Percentiles rank a stretch among this genome's conserved stretches.
These are phyloP conservation scores for Eledone cirrhosa DNA, from an alignment of 2,888 invertebrate genomes.

Conservation along the genomic window DNA sequence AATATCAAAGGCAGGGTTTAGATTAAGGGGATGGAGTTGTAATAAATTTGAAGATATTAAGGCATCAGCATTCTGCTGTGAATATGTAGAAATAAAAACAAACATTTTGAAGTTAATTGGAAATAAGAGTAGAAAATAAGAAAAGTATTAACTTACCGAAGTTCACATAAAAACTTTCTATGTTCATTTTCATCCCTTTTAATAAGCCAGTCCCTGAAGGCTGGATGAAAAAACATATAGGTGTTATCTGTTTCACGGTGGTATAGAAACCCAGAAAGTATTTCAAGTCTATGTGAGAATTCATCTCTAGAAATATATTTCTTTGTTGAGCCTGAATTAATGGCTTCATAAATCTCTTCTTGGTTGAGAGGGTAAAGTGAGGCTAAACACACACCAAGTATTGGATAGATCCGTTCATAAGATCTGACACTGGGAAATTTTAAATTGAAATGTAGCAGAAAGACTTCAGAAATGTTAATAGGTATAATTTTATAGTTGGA, in stretches of 20 bases:
- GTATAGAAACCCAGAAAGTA: constrained; percentile 86
- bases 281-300: constrained; percentile 86
- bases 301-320: constrained; percentile 88
- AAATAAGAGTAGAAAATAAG: background rate
- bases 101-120: background rate
- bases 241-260: constrained; percentile 86
- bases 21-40: too few relatives aligned
- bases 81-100: background rate
- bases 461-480: constrained; percentile 72
- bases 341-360: constrained; percentile 90
- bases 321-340: constrained; percentile 84
- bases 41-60: background rate
- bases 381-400: constrained; percentile 88
- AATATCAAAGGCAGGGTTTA: too few relatives aligned
- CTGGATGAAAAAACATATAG: constrained; percentile 97
- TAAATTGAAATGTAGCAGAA: constrained; percentile 88
- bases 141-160: constrained; percentile 69
- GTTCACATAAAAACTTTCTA: constrained; percentile 91
- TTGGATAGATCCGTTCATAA: constrained; percentile 84
- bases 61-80: background rate
- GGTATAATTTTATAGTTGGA: constrained; percentile 81
- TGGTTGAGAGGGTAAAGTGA: constrained; percentile 89
- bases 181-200: constrained; percentile 77
- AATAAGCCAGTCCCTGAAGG: constrained; percentile 96
- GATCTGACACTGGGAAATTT: constrained; percentile 88